Percentiles rank a stretch among this genome's conserved stretches.
phyloP scores from a whole-genome alignment of 2,113 vertebrate species.

The Epinephelus cyanopodus region DNA sequence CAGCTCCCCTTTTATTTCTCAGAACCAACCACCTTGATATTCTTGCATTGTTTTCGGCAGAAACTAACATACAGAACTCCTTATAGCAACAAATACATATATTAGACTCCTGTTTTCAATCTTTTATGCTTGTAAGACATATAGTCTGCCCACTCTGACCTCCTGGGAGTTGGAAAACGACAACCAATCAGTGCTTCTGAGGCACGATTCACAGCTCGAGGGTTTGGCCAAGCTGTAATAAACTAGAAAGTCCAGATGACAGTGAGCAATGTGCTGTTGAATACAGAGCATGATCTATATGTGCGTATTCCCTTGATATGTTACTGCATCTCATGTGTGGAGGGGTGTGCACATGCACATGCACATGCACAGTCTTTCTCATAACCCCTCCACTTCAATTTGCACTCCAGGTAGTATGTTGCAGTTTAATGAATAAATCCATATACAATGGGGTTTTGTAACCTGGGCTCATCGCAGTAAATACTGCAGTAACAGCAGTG shows the following conservation, averaged over 20 bases:
- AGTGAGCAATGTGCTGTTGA: conserved; percentile 49
- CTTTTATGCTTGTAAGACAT: neutral
- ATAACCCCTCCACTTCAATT: conserved; percentile 37
- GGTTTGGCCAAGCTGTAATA: conserved; percentile 17
- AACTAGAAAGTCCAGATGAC: conserved; percentile 42
- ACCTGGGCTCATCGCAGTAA: neutral
- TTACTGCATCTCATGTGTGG: conserved; percentile 21
- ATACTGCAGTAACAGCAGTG: conserved; percentile 8
- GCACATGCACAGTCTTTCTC: neutral
- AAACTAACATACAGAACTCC: neutral
- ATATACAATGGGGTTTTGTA: conserved; percentile 37
- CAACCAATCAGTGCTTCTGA: conserved; percentile 38
- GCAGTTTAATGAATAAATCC: conserved; percentile 67
- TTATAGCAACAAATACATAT: neutral
- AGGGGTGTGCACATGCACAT: neutral
- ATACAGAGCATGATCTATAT: conserved; percentile 54
- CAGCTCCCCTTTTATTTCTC: neutral
- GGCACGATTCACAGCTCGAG: conserved; percentile 18
- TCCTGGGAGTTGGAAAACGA: neutral
- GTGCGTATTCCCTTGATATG: conserved; percentile 29
- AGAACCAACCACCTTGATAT: neutral
- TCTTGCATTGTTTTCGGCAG: neutral
- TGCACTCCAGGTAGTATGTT: conserved; percentile 13
- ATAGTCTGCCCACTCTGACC: neutral
- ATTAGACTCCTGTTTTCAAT: neutral